These are phyloP conservation scores for Xenopus tropicalis DNA, from an alignment of 2,113 vertebrate species.

Conservation along the genomic window UCB_Xtro_10.0 CM004444.2:25403001-25403500, in stretches of 20 bases:
- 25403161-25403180: slow-evolving; percentile 35
- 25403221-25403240: slow-evolving; percentile 31
- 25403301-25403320: background rate
- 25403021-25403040: slow-evolving; percentile 51
- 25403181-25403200: slow-evolving; percentile 37
- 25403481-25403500: too few relatives aligned
- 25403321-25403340: too few relatives aligned
- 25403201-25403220: slow-evolving; percentile 11
- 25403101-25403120: slow-evolving; percentile 59
- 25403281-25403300: too few relatives aligned
- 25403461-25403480: too few relatives aligned
- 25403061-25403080: slow-evolving; percentile 58
- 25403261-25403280: too few relatives aligned
- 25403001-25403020: slow-evolving; percentile 42
- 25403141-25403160: slow-evolving; percentile 41
- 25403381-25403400: too few relatives aligned
- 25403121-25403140: slow-evolving; percentile 43
- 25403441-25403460: too few relatives aligned
- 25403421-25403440: too few relatives aligned
- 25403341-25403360: too few relatives aligned
- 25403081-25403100: slow-evolving; percentile 59
- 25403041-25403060: slow-evolving; percentile 59
- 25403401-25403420: too few relatives aligned
- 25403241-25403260: background rate
- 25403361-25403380: too few relatives aligned